phyloP scores from a whole-genome alignment of 92 coral and sea anemone species.

The Phenganax subtilis region DNA sequence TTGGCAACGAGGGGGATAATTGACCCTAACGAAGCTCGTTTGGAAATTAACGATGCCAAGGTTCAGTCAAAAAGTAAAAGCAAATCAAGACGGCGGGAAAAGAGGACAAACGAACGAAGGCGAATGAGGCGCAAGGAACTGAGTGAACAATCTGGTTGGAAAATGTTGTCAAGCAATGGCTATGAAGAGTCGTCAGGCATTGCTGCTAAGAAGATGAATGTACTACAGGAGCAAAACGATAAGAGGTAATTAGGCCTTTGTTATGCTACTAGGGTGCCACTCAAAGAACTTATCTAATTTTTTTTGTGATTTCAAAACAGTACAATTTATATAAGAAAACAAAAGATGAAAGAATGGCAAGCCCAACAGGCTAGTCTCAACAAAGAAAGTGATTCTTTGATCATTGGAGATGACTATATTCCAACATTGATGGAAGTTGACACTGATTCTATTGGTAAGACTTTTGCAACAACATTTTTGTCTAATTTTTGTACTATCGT shows the following conservation, averaged over 20 bases:
- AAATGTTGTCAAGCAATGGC: neutral
- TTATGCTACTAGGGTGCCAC: too few relatives aligned
- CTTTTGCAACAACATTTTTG: neutral
- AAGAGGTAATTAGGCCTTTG: neutral
- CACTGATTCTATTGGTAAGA: conserved; percentile 81
- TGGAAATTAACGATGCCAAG: neutral
- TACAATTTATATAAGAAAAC: conserved; percentile 36
- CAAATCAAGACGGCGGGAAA: neutral
- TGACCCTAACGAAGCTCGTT: neutral
- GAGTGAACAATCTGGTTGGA: neutral
- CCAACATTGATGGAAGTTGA: conserved; percentile 95
- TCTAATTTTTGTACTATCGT: neutral
- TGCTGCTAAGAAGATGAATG: neutral
- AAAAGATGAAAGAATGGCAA: conserved; percentile 34
- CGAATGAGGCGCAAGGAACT: neutral
- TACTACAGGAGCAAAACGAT: neutral
- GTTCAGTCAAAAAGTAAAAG: conserved; percentile 5
- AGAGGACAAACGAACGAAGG: neutral
- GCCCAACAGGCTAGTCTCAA: conserved; percentile 6
- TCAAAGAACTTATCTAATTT: too few relatives aligned
- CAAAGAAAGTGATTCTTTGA: conserved; percentile 31
- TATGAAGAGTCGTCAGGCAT: conserved; percentile 28
- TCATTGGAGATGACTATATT: conserved; percentile 73
- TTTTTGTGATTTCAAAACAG: neutral
- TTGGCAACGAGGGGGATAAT: conserved; percentile 37